phyloP scores from a whole-genome alignment of 35 echinoderm and acorn worm genomes.

The Hemicentrotus pulcherrimus region DNA sequence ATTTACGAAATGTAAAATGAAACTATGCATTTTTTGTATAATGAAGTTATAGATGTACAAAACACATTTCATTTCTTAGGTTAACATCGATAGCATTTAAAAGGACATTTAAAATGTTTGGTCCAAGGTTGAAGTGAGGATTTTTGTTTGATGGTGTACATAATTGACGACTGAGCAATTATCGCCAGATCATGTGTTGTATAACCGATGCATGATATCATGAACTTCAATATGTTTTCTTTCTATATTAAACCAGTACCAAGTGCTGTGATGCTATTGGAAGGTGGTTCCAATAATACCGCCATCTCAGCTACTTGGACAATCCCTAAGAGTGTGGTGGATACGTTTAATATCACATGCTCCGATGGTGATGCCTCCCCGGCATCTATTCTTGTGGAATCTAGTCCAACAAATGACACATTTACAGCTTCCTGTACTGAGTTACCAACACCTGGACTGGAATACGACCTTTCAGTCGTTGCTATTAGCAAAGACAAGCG shows the following conservation, averaged over 20 bases:
- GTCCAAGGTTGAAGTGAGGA: no score
- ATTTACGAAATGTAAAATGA: no score
- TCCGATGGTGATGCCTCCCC: not conserved
- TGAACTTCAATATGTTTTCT: not conserved
- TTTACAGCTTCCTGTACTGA: slow-evolving; percentile 30
- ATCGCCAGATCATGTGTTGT: no score
- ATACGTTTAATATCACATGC: slow-evolving; percentile 44
- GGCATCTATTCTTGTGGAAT: not conserved
- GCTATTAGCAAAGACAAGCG: slow-evolving; percentile 15
- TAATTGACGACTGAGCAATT: no score
- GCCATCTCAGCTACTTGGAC: not conserved
- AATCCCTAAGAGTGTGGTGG: not conserved
- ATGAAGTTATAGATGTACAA: no score
- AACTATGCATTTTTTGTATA: no score
- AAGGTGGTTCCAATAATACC: not conserved
- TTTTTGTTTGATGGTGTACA: no score
- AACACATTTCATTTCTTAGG: no score
- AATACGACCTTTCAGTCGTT: slow-evolving; percentile 27
- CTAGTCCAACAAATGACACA: not conserved
- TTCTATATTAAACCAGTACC: not conserved
- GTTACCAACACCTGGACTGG: not conserved
- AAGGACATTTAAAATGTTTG: no score
- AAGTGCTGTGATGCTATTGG: not conserved
- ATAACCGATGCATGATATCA: no score
- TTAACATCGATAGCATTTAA: no score